A percentile compares a stretch with the other conserved stretches of the same genome.
Evolutionary conservation across 2,797 vertebrate species (phyloP).

Genomic region (Chelon auratus): DNA sequence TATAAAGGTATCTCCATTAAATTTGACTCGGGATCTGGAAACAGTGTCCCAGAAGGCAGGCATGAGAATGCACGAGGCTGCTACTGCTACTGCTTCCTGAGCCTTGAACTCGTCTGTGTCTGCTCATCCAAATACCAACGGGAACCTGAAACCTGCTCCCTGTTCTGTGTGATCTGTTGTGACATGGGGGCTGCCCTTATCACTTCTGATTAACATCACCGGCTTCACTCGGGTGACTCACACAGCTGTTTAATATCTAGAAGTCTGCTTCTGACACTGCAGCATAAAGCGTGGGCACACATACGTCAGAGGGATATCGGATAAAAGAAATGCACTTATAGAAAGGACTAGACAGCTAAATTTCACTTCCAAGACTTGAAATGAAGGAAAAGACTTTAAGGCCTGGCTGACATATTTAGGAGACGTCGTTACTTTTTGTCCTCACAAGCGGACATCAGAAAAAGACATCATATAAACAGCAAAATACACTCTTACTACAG

Average conservation of each 20-base stretch:
- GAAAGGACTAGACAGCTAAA: neutral
- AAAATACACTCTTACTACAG: neutral
- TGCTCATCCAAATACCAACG: slow-evolving; percentile 59
- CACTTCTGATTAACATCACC: slow-evolving; percentile 75
- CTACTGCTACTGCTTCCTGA: slow-evolving; percentile 38
- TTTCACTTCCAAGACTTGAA: neutral
- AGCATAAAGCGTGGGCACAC: slow-evolving; percentile 18
- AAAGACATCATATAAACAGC: neutral
- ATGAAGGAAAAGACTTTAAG: neutral
- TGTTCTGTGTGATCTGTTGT: slow-evolving; percentile 67
- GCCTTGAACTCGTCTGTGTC: slow-evolving; percentile 39
- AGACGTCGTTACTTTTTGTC: neutral
- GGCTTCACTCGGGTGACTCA: slow-evolving; percentile 52
- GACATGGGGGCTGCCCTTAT: slow-evolving; percentile 76
- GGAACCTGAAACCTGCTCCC: slow-evolving; percentile 63
- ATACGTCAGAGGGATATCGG: slow-evolving; percentile 25
- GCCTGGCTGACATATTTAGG: no score
- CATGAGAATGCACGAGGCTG: slow-evolving; percentile 7
- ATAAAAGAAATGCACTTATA: slow-evolving; percentile 7
- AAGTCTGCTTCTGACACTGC: slow-evolving; percentile 31
- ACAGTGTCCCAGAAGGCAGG: slow-evolving; percentile 27
- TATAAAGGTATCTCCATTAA: slow-evolving; percentile 41
- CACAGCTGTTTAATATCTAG: slow-evolving; percentile 60
- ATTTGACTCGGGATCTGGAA: slow-evolving; percentile 39
- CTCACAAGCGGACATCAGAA: neutral